A percentile compares a stretch with the other conserved stretches of the same genome.
phyloP scores from a whole-genome alignment of 1,140 invertebrate species.

The Drosophila sulfurigaster region DNA sequence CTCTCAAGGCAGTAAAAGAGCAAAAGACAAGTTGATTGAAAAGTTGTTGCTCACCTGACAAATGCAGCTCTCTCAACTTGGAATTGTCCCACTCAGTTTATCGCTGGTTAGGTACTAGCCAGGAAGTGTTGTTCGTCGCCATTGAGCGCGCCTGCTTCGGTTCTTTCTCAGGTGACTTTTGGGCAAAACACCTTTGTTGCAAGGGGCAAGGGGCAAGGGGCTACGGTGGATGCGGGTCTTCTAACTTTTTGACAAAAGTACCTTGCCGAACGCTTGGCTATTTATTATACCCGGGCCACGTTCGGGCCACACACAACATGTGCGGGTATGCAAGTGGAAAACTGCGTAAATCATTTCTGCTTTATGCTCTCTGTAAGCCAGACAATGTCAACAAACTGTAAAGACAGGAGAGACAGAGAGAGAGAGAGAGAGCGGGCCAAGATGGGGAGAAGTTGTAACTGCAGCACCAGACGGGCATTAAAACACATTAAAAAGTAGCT shows the following conservation, averaged over 20 bases:
- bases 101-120: conserved; percentile 5
- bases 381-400: conserved; percentile 81
- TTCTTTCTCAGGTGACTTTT: conserved; percentile 43
- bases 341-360: conserved; percentile 82
- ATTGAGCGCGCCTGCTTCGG: too few relatives aligned
- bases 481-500: conserved; percentile 73
- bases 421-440: neutral
- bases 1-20: conserved; percentile 31
- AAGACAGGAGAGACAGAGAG: conserved; percentile 38
- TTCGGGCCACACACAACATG: conserved; percentile 44
- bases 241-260: conserved; percentile 79
- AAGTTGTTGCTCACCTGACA: conserved; percentile 56
- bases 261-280: conserved; percentile 71
- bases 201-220: neutral
- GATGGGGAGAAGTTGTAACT: neutral
- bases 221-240: conserved; percentile 13
- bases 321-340: conserved; percentile 44
- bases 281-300: conserved; percentile 68
- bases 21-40: conserved; percentile 67
- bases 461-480: conserved; percentile 56
- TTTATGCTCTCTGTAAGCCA: conserved; percentile 78
- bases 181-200: conserved; percentile 62
- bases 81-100: conserved; percentile 20
- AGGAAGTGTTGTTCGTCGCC: neutral
- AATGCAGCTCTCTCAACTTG: conserved; percentile 10